phyloP scores from a whole-genome alignment of 2,113 vertebrate genomes.

The Cranoglanis bouderius region DNA sequence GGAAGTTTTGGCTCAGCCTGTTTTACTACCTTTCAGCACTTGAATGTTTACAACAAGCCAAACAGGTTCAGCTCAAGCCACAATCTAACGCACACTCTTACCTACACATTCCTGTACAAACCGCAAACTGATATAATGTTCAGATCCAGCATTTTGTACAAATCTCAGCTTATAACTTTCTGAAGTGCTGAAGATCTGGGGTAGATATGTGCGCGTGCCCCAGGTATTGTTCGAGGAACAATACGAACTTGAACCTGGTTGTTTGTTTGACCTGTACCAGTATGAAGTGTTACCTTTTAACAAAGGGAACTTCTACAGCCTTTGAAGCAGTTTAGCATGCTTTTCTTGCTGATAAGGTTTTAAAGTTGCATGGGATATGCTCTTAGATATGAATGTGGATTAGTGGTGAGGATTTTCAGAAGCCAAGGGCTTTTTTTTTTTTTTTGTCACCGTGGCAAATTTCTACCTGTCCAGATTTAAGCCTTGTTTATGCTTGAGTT shows the following conservation, averaged over 20 bases:
- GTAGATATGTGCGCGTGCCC: background rate
- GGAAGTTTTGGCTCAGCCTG: background rate
- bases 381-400: background rate
- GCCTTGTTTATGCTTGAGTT: background rate
- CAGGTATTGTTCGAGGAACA: background rate
- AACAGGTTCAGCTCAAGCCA: background rate
- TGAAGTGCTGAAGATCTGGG: background rate
- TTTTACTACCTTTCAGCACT: constrained; percentile 5
- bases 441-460: background rate
- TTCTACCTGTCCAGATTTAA: background rate
- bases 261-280: background rate
- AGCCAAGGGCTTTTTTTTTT: background rate
- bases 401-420: background rate
- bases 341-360: background rate
- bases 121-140: background rate
- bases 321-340: background rate
- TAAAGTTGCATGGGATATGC: background rate
- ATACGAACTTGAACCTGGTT: background rate
- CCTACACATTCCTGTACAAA: background rate
- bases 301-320: background rate
- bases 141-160: background rate
- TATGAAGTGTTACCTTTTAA: background rate
- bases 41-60: background rate
- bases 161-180: background rate
- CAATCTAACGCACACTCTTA: background rate